These are phyloP conservation scores for Cephalotes varians DNA, from an alignment of 2,888 invertebrate genomes.

Conservation along the genomic window DNA sequence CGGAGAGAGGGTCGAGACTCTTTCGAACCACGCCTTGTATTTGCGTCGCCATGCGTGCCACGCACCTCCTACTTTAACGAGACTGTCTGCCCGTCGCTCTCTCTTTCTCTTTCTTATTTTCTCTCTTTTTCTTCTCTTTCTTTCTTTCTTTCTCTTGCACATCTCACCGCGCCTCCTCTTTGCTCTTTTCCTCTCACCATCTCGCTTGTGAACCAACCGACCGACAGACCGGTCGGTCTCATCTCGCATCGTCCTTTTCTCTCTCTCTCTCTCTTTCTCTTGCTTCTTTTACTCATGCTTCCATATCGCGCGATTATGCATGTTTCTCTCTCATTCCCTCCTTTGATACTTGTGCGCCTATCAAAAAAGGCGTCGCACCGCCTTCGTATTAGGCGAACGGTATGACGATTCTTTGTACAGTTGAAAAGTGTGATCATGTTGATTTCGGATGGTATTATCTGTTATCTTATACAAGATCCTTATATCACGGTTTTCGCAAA, in stretches of 20 bases:
- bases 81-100: conserved; percentile 69
- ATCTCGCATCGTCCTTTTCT: conserved; percentile 37
- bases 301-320: conserved; percentile 24
- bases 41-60: conserved; percentile 84
- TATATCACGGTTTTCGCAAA: not conserved
- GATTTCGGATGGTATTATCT: conserved; percentile 6
- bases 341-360: not conserved
- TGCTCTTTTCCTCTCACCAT: conserved; percentile 40
- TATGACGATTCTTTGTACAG: not conserved
- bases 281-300: not conserved
- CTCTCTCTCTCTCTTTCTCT: not conserved
- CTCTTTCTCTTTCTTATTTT: conserved; percentile 16
- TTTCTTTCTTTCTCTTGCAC: not conserved
- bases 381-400: conserved; percentile 30
- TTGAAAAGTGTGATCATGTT: conserved; percentile 10
- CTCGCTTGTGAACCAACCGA: conserved; percentile 32
- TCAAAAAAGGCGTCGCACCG: conserved; percentile 46
- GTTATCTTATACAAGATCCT: not conserved
- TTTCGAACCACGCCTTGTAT: conserved; percentile 83
- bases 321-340: conserved; percentile 6
- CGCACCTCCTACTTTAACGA: conserved; percentile 83
- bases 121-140: conserved; percentile 59
- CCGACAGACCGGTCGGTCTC: conserved; percentile 46
- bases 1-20: conserved; percentile 73
- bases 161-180: conserved; percentile 15